Evolutionary conservation across 1,140 invertebrate species (phyloP), one percentile per base, ranked within the genome.

Genomic region (Chironomus striatipennis): DNA sequence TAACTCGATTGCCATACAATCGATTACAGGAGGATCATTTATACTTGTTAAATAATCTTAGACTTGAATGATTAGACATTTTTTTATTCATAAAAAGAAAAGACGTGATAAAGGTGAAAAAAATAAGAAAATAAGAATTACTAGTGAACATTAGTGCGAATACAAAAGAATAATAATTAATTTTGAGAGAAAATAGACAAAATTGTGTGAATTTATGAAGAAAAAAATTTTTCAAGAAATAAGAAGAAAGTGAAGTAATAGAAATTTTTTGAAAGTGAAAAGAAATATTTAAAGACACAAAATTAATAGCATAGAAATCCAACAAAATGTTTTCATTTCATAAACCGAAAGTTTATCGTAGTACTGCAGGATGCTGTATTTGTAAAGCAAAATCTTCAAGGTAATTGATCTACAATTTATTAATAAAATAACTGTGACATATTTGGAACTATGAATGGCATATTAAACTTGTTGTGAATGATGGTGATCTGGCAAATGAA

Each of bases 351-450:
- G 93, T 94, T 74, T 95, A 94, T 81, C 87, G 93, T 75, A 94
- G 92, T 67, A 85, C 88, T 57, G 90, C 89, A 74, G 93, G 93
- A 73, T 95, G 93, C 83, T 95, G 93, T 82, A 95, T 95, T 78
- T 95, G 93, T 81, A 90, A 92, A 83, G 93, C 92, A 10, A 95
- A 95, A 85, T 94, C 92, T 7, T 91, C 90, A 86, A 91, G 88
- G 88, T 84, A 79, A 79, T 73, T 65, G 2, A 34, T 64, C 2
- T 8, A 18, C 42, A 34, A 24, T 64, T 24, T 12, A 73, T 34
- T 15, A 15, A 21, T 15, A 42, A 42, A 21, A 1, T 1, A 7
- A 34, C 24, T 34, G 24, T 34, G 24, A 34, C 24, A 34, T 34
- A 34, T 34, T 34, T 34, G 24, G 24, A 34, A 34, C 5, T n/a